Evolutionary conservation across 2,113 vertebrate species (phyloP).

Genomic region (Actenoides lindsayi): DNA sequence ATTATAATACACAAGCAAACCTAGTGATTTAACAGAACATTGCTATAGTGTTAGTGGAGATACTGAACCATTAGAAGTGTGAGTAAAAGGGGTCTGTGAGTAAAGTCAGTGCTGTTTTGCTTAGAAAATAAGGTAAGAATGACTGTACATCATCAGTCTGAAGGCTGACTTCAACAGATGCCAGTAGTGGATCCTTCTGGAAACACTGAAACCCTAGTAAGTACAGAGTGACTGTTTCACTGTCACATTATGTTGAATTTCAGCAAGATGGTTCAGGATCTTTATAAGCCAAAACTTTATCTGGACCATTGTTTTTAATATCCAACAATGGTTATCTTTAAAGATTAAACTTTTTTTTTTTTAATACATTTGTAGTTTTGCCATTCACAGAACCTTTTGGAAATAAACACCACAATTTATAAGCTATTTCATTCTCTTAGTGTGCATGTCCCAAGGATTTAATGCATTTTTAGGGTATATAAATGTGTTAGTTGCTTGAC

Average conservation of each 20-base stretch:
- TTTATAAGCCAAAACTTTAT: background rate
- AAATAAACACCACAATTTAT: background rate
- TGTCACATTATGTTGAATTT: background rate
- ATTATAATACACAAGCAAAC: background rate
- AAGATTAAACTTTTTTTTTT: background rate
- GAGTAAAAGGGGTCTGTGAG: background rate
- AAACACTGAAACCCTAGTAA: background rate
- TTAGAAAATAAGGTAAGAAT: background rate
- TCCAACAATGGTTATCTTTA: background rate
- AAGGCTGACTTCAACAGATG: background rate
- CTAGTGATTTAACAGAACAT: background rate
- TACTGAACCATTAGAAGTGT: background rate
- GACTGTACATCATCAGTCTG: background rate
- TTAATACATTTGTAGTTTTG: background rate
- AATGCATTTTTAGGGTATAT: background rate
- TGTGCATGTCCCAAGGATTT: background rate
- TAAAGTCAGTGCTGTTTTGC: background rate
- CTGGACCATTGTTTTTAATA: background rate
- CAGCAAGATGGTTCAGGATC: background rate
- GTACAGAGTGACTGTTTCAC: background rate
- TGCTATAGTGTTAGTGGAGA: background rate
- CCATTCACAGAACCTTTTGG: background rate
- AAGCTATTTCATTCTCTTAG: background rate
- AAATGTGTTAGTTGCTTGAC: background rate
- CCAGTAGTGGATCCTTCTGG: background rate